phyloP scores from a whole-genome alignment of 1,140 invertebrate species.

The Drosophila eugracilis region DNA sequence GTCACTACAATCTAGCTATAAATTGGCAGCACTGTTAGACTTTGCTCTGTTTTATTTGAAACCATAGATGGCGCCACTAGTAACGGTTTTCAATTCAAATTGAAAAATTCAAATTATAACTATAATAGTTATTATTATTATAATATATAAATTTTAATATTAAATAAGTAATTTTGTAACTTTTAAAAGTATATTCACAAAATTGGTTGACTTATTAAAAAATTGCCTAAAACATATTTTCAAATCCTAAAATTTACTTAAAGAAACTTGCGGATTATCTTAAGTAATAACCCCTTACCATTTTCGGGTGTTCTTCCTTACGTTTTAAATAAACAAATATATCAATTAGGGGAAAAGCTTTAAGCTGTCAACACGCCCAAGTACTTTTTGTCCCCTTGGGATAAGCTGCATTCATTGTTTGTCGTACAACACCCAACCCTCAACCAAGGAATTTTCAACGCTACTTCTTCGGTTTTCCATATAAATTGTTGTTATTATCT shows the following conservation, averaged over 20 bases:
- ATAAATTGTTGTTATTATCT: conserved; percentile 8
- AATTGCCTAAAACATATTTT: no score
- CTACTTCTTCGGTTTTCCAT: conserved; percentile 15
- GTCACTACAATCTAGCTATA: not conserved
- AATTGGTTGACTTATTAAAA: no score
- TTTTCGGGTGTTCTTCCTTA: not conserved
- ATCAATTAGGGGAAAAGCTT: conserved; percentile 67
- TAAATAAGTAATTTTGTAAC: no score
- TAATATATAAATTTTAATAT: no score
- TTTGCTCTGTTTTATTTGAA: not conserved
- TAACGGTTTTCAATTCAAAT: not conserved
- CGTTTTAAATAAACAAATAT: conserved; percentile 39
- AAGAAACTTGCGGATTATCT: no score
- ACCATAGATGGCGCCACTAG: conserved; percentile 5
- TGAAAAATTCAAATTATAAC: no score
- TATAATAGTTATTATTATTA: no score
- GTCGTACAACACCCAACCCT: conserved; percentile 21
- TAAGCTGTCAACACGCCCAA: conserved; percentile 62
- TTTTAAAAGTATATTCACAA: no score
- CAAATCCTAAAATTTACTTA: no score
- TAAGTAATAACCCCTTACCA: not conserved
- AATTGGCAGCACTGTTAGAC: not conserved
- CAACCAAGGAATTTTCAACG: conserved; percentile 9
- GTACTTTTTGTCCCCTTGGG: conserved; percentile 22
- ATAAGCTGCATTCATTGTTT: conserved; percentile 68